These are phyloP conservation scores for Oophaga sylvatica DNA, from an alignment of 2,797 vertebrate genomes.

Conservation along the genomic window DNA sequence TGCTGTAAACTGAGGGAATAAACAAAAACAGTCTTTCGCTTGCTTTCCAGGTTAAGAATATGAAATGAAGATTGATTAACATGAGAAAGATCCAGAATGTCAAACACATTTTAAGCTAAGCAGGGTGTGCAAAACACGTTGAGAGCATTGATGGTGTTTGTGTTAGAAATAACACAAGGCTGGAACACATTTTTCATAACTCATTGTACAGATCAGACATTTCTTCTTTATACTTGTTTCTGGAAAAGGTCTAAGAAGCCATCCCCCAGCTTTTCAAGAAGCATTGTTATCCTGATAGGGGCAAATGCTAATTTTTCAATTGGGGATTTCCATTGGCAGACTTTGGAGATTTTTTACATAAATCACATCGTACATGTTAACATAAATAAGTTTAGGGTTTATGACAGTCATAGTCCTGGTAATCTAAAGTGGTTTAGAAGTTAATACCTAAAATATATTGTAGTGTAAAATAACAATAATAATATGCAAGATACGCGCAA, in stretches of 20 bases:
- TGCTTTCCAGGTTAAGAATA: slow-evolving; percentile 11
- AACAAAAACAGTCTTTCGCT: slow-evolving; percentile 65
- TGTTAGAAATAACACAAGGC: not conserved
- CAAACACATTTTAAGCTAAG: slow-evolving; percentile 29
- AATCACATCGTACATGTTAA: no score
- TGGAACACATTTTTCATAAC: not conserved
- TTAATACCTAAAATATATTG: no score
- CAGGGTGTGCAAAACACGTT: slow-evolving; percentile 7
- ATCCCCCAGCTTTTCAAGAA: not conserved
- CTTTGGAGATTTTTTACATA: no score
- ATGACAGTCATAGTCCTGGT: no score
- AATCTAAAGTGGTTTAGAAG: no score
- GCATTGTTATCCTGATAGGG: no score
- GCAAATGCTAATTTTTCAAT: no score
- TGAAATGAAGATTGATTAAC: slow-evolving; percentile 52
- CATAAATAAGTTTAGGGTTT: no score
- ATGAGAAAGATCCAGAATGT: slow-evolving; percentile 27
- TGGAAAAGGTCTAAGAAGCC: not conserved
- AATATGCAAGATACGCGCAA: no score
- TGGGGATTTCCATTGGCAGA: no score
- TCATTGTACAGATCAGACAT: not conserved
- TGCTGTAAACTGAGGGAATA: slow-evolving; percentile 73
- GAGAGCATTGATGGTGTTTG: not conserved
- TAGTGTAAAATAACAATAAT: no score
- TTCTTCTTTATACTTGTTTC: not conserved